Percentiles rank a stretch among this genome's conserved stretches.
phyloP scores from a whole-genome alignment of 2,113 vertebrate species.

The Boleophthalmus pectinirostris region DNA sequence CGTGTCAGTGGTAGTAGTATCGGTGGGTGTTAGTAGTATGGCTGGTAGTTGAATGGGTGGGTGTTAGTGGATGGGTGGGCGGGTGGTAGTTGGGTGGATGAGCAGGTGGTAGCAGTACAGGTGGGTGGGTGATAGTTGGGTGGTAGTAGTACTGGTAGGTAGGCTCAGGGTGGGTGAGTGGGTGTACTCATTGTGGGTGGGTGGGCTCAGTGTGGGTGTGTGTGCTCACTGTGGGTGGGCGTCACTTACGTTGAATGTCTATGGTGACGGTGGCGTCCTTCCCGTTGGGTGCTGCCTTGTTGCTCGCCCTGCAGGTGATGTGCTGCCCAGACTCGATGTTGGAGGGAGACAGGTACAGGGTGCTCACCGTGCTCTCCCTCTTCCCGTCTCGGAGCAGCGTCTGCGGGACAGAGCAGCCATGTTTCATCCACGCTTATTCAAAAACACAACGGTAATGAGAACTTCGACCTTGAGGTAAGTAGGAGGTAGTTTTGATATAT shows the following conservation, averaged over 20 bases:
- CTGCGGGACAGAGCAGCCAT: conserved; percentile 51
- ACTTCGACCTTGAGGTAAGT: conserved; percentile 2
- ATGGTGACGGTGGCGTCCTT: conserved; percentile 89
- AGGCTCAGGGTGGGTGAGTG: too few species aligned
- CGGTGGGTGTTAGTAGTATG: too few species aligned
- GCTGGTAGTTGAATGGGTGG: too few species aligned
- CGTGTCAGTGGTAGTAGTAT: too few species aligned
- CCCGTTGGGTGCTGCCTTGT: conserved; percentile 86
- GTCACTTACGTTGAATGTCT: conserved; percentile 91
- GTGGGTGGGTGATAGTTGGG: too few species aligned
- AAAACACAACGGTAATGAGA: neutral
- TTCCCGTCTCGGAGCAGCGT: conserved; percentile 83
- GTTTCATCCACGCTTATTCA: conserved; percentile 3
- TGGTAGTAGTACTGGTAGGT: too few species aligned
- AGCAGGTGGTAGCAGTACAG: too few species aligned
- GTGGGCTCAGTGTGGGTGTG: too few species aligned
- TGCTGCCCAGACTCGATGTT: conserved; percentile 86
- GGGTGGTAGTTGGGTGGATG: too few species aligned
- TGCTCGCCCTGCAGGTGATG: conserved; percentile 86
- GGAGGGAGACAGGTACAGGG: conserved; percentile 82
- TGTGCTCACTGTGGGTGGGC: too few species aligned
- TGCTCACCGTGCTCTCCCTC: conserved; percentile 88
- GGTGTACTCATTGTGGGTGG: too few species aligned
- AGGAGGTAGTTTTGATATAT: neutral
- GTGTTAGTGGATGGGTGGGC: too few species aligned